Conservation (phyloP, 2,113 vertebrate genomes). For the Nycticryphes semicollaris region DNA sequence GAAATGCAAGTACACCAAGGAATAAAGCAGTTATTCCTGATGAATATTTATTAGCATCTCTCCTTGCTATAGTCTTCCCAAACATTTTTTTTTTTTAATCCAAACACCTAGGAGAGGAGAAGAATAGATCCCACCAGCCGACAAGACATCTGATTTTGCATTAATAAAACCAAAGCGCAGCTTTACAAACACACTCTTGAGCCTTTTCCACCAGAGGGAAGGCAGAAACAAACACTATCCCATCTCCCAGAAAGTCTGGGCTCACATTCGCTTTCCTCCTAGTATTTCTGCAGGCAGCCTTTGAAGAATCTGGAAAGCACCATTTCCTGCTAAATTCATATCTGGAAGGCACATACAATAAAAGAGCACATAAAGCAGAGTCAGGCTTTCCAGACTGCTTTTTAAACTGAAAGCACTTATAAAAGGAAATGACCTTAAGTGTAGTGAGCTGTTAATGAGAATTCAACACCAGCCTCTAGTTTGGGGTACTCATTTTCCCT, state of each 20-base stretch:
- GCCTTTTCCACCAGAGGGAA: background rate
- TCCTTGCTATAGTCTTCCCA: background rate
- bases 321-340: background rate
- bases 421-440: background rate
- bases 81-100: background rate
- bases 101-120: background rate
- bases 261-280: rapidly evolving
- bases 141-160: background rate
- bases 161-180: background rate
- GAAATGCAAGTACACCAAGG: background rate
- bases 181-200: background rate
- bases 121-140: background rate
- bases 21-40: background rate
- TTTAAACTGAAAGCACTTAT: background rate
- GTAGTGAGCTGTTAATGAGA: background rate
- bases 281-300: background rate
- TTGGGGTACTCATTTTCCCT: background rate
- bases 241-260: background rate
- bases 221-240: background rate
- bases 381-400: background rate
- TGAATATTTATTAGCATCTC: background rate
- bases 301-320: background rate
- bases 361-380: background rate
- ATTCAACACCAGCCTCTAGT: background rate
- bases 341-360: background rate